Evolutionary conservation across 2,888 invertebrate genomes (phyloP).

Genomic region (Troides aeacus): DNA sequence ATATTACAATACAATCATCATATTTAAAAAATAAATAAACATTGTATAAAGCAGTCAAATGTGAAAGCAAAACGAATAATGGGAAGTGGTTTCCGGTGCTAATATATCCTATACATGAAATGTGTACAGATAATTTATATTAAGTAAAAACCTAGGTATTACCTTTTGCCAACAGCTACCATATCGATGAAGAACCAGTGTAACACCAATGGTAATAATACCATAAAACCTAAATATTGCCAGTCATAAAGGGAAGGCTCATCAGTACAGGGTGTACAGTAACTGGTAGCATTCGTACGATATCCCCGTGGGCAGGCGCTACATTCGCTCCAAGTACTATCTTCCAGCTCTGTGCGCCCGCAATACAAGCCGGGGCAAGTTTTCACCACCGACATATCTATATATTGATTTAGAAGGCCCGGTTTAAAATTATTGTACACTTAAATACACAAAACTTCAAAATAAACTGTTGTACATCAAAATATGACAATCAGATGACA

Average conservation of each 20-base stretch:
- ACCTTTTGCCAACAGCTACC: conserved; percentile 87
- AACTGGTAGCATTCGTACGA: conserved; percentile 84
- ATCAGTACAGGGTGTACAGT: conserved; percentile 88
- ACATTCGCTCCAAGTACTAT: conserved; percentile 88
- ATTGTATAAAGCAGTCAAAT: background rate
- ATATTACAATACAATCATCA: background rate
- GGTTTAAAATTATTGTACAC: background rate
- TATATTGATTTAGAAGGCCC: background rate
- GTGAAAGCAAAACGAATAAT: background rate
- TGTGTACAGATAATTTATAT: background rate
- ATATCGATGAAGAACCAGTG: conserved; percentile 96
- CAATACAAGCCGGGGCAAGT: conserved; percentile 92
- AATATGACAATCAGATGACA: too few species aligned
- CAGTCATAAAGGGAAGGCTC: conserved; percentile 92
- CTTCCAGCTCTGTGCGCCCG: conserved; percentile 83
- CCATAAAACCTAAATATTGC: conserved; percentile 97
- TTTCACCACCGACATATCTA: conserved; percentile 56
- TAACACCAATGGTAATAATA: conserved; percentile 89
- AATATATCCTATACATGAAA: background rate
- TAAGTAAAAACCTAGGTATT: conserved; percentile 28
- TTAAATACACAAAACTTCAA: background rate
- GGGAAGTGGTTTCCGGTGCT: background rate
- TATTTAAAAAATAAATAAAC: background rate
- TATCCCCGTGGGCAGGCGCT: conserved; percentile 93
- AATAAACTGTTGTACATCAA: background rate